Conservation (phyloP, 1,140 invertebrate genomes). For the Solen grandis region DNA sequence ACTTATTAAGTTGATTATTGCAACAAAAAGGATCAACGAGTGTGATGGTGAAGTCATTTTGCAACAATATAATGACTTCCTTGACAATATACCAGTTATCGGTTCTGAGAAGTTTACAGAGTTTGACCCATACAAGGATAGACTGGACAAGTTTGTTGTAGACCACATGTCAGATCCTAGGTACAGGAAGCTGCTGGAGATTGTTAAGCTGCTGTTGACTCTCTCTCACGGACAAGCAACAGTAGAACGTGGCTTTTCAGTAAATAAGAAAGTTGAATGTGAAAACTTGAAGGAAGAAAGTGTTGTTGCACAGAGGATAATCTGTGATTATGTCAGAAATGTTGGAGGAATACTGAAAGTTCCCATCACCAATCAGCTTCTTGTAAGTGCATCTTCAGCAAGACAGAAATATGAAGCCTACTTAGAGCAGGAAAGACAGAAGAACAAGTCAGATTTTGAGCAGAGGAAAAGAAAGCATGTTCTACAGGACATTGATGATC, state of each 20-base stretch:
- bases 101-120: background rate
- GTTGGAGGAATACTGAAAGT: constrained; percentile 54
- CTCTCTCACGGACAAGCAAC: constrained; percentile 68
- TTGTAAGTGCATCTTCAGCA: background rate
- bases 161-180: background rate
- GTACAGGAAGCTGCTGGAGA: background rate
- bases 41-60: background rate
- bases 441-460: background rate
- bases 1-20: background rate
- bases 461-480: too few relatives aligned
- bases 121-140: background rate
- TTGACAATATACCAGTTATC: background rate
- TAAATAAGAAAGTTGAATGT: constrained; percentile 62
- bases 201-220: constrained; percentile 46
- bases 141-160: background rate
- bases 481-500: too few relatives aligned
- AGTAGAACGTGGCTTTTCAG: constrained; percentile 69
- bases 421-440: constrained; percentile 14
- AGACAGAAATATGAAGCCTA: constrained; percentile 45
- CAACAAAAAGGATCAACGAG: background rate
- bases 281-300: constrained; percentile 62
- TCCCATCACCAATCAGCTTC: constrained; percentile 11
- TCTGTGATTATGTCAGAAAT: constrained; percentile 52
- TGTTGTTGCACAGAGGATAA: constrained; percentile 58
- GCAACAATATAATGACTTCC: background rate